Evolutionary conservation across 2,888 invertebrate genomes (phyloP).

Genomic region (Sussaba pulchella): DNA sequence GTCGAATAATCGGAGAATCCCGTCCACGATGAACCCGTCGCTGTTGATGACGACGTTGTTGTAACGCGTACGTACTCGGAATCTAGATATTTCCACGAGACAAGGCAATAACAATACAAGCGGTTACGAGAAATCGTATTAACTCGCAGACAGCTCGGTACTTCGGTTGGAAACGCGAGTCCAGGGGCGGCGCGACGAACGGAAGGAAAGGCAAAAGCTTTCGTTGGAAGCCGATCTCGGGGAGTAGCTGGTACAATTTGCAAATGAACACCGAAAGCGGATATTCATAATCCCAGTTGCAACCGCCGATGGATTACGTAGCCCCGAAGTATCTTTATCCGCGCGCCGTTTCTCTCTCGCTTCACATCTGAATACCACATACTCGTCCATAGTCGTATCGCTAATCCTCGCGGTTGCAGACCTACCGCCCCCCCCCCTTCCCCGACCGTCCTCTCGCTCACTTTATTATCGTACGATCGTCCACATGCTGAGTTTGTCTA

Average conservation of each 20-base stretch:
- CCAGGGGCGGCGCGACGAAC: not conserved
- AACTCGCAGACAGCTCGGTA: constrained; percentile 68
- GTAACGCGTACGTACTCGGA: constrained; percentile 4
- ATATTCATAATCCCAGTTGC: constrained; percentile 62
- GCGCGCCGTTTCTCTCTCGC: constrained; percentile 3
- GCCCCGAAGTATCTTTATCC: constrained; percentile 9
- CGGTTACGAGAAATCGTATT: constrained; percentile 68
- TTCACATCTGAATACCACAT: not conserved
- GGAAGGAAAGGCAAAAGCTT: constrained; percentile 21
- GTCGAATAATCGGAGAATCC: not conserved
- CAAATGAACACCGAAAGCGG: constrained; percentile 73
- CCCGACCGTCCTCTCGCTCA: not conserved
- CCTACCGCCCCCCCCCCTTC: not conserved
- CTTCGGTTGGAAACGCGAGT: constrained; percentile 49
- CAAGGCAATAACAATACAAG: constrained; percentile 19
- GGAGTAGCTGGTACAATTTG: constrained; percentile 70
- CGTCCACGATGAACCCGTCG: not conserved
- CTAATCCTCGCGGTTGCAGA: constrained; percentile 24
- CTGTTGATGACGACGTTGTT: constrained; percentile 8
- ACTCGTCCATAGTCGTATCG: not conserved
- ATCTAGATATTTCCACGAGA: constrained; percentile 8
- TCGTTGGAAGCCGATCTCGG: constrained; percentile 67
- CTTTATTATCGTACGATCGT: constrained; percentile 8
- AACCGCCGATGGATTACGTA: constrained; percentile 41
- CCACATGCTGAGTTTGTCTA: not conserved